These are phyloP conservation scores for Myotis vivesi DNA, from an alignment of 2,797 vertebrate species.

Conservation along the genomic window DNA sequence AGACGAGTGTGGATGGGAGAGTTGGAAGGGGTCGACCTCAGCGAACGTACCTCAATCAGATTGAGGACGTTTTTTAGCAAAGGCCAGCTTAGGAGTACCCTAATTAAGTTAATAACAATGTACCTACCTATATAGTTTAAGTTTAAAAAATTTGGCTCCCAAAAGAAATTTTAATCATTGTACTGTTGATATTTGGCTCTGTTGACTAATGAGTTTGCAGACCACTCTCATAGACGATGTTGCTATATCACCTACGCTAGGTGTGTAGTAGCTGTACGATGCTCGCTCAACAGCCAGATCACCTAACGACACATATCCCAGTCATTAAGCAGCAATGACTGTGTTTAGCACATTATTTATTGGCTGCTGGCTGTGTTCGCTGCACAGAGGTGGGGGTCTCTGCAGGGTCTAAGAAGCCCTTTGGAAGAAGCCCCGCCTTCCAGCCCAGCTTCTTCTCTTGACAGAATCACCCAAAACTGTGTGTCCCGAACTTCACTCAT, in stretches of 20 bases:
- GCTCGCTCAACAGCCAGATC: neutral
- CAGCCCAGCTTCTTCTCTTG: neutral
- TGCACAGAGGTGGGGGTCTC: neutral
- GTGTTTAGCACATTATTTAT: neutral
- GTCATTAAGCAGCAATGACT: neutral
- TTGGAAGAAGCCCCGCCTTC: neutral
- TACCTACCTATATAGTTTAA: too few species aligned
- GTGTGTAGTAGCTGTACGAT: neutral
- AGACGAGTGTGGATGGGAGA: too few species aligned
- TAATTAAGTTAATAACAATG: too few species aligned
- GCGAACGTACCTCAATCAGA: too few species aligned
- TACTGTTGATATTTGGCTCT: too few species aligned
- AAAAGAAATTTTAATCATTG: too few species aligned
- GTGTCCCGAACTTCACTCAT: neutral
- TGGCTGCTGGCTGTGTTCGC: neutral
- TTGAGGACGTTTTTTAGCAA: too few species aligned
- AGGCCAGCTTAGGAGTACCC: too few species aligned
- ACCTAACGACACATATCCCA: neutral
- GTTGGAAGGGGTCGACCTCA: too few species aligned
- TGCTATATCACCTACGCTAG: neutral
- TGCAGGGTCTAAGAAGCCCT: neutral
- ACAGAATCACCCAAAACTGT: neutral
- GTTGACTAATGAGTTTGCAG: too few species aligned
- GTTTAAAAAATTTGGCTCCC: too few species aligned
- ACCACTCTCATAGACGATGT: neutral